Evolutionary conservation across 2,797 vertebrate genomes (phyloP).

Genomic region (Antennarius maculatus): DNA sequence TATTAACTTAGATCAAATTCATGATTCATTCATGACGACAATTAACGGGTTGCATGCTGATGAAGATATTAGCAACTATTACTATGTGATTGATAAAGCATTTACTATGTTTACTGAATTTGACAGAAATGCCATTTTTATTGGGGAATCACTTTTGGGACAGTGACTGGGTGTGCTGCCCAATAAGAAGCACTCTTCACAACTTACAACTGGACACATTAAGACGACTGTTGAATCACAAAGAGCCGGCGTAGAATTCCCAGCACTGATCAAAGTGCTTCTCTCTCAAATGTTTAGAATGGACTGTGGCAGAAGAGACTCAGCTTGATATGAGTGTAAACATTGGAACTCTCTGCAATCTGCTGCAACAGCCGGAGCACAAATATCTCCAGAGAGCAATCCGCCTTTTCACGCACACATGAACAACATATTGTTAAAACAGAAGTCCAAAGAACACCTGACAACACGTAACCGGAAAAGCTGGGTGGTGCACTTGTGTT

Average conservation of each 20-base stretch:
- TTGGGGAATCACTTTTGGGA: too few relatives aligned
- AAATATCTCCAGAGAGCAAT: not conserved
- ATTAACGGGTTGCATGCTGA: too few relatives aligned
- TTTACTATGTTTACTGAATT: too few relatives aligned
- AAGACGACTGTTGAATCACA: slow-evolving; percentile 46
- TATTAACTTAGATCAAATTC: too few relatives aligned
- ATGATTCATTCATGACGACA: too few relatives aligned
- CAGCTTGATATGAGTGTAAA: slow-evolving; percentile 42
- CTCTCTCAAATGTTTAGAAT: slow-evolving; percentile 44
- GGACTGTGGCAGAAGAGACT: slow-evolving; percentile 24
- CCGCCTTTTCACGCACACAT: slow-evolving; percentile 10
- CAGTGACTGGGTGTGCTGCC: too few relatives aligned
- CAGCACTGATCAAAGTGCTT: slow-evolving; percentile 28
- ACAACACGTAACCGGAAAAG: slow-evolving; percentile 37
- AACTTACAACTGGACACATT: slow-evolving; percentile 15
- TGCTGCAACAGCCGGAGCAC: slow-evolving; percentile 1
- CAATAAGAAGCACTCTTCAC: too few relatives aligned
- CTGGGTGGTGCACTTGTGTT: slow-evolving; percentile 1
- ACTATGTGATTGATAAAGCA: too few relatives aligned
- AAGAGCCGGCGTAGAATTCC: slow-evolving; percentile 39
- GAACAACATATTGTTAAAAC: not conserved
- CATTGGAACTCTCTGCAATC: slow-evolving; percentile 31
- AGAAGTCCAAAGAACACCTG: not conserved
- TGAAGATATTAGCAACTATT: too few relatives aligned
- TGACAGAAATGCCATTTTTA: too few relatives aligned